Base-by-base conservation (phyloP, 2,797 vertebrate genomes). In the Coranthus polyacanthus region DNA sequence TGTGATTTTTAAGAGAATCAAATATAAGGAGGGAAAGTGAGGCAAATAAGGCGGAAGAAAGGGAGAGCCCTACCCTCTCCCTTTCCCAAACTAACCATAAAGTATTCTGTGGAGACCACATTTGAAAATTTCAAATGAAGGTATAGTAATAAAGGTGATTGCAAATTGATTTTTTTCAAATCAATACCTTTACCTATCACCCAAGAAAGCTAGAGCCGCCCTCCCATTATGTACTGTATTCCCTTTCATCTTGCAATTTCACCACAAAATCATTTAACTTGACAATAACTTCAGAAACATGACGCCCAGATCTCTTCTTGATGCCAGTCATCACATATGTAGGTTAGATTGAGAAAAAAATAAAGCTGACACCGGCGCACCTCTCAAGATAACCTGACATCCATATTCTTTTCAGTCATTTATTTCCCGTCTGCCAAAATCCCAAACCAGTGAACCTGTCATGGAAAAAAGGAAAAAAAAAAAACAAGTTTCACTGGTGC, bases 141-240 rank as follows among this genome's bases (percentile, higher is more conserved):
- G 75, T 75, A 22, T 21, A 53, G 68, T 82, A 79, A 82, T 79
- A 47, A 75, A 58, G 67, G 68, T 59, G 68, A 84, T 83, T 86
- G 78, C 61, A 75, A 81, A 89, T 87, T 52, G 77, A 85, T 86
- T 83, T 84, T 75, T 58, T 32, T 41, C 6, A 55, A 68, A 84
- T 81, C 54, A 51, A 79, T 88, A 74, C 77, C 57, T 70, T 69
- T 64, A 56, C 64, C 50, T 51, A 32, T 83, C 52, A 79, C 72
- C 55, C 55, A 50, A 5, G 42, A 65, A 57, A 75, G 44, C 69
- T 22, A 53, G 49, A 63, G 20, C 20, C 50, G 16, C 17, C 26
- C 20, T 62, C 13, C 17, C 47, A 46, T 65, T 70, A 44, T 16
- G 36, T 65, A 9, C 42, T 2, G 1, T 64, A 41, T 72, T 46